Base-by-base conservation (phyloP, 2,888 invertebrate species). In the Plusia festucae region DNA sequence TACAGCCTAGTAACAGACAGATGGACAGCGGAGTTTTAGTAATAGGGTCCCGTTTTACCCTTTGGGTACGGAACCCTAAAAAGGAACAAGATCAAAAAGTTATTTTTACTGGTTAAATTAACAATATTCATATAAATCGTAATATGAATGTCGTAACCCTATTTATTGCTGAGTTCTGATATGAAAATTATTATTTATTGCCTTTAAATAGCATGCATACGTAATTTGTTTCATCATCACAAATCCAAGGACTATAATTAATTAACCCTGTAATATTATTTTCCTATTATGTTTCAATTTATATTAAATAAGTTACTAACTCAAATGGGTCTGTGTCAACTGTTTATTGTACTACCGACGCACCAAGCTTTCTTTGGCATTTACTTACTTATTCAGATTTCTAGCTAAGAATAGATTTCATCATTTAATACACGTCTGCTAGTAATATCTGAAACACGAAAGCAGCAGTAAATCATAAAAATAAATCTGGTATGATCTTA, bases 361-460 rank as follows among this genome's bases (percentile, higher is more conserved):
- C 40, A 40, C 40, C n/a, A 40, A 2, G n/a, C n/a, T n/a, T 32
- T 32, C 34, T 34, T 3, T 40, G 40, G 40, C 15, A 40, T 40
- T 40, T 40, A 40, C 40, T 7, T 40, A 40, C 40, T 40, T n/a
- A n/a, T n/a, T 6, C 40, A 40, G 40, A n/a, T 40, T 40, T n/a
- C n/a, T 40, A n/a, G n/a, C 40, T 40, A n/a, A 40, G n/a, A 40
- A 40, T 40, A 40, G 40, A 40, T 40, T 40, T n/a, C 40, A n/a
- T 40, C 6, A n/a, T 40, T 15, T 15, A 40, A 40, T 40, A 40
- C 40, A 40, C n/a, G 40, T n/a, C n/a, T 40, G 40, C n/a, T 13
- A 34, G 15, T 34, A 15, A 5, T 34, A 34, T 15, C 0, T 15
- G 34, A 15, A 34, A 34, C 13, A 34, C 13, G 13, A 13, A 13